Base-by-base conservation (phyloP, 1,140 invertebrate species). In the Nephotettix cincticeps region DNA sequence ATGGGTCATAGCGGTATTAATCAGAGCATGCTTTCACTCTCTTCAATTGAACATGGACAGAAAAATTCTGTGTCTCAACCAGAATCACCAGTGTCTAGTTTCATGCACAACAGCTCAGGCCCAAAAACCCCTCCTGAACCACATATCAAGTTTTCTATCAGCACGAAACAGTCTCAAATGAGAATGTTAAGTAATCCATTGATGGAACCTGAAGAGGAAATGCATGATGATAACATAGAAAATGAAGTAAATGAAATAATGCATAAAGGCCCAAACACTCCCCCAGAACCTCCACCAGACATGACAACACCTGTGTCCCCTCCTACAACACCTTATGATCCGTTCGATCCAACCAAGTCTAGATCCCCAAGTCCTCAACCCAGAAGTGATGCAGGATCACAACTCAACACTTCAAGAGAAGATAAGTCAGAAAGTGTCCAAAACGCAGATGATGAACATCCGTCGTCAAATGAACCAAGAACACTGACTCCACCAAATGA, bases 261-360 rank as follows among this genome's bases (percentile, higher is more conserved):
- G 9, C 75, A 76, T 73, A 84, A 85, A 70, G 87, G 87, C 1
- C 88, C 87, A 0, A 89, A 89, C 72, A 89, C 88, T 11, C 87
- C 87, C 1, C 86, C 86, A 0, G 87, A 88, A 73, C 87, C 87
- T 0, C 87, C 86, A 71, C 72, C 58, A 27, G 76, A 73, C 43
- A 72, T 75, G 11, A 71, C 73, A 28, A 79, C 77, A 0, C 75
- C 78, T 0, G 84, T 82, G 21, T 87, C 85, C 1, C 86, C 88
- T 0, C 86, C 86, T 0, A 87, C 85, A 11, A 89, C 89, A 2
- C 89, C 87, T 1, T 95, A 94, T 79, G 93, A 94, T 87, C 93
- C 93, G 0, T 94, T 93, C 78, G 92, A 94, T 77, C 93, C 93
- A 0, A 94, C 93, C 0, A 93, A 92, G 77, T 93, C 92, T 1